Conservation (phyloP, 2,888 invertebrate genomes). For the Lordiphosa fenestrarum region DNA sequence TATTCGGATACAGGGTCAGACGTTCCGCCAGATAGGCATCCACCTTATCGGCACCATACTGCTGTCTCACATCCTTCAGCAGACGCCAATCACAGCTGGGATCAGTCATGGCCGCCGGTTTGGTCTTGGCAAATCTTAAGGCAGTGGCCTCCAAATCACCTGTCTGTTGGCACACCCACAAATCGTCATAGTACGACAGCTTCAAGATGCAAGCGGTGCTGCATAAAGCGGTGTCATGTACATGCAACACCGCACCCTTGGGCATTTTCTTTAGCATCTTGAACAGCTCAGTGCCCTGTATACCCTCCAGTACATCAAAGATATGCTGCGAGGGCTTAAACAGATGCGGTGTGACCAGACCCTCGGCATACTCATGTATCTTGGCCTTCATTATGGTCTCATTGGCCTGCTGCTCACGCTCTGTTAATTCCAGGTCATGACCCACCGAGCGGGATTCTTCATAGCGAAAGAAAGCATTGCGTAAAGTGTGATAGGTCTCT, state of each 20-base stretch:
- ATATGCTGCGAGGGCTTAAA: conserved; percentile 86
- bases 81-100: conserved; percentile 64
- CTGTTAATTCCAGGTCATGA: conserved; percentile 81
- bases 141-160: conserved; percentile 37
- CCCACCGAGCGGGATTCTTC: conserved; percentile 82
- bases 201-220: conserved; percentile 84
- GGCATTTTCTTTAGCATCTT: conserved; percentile 82
- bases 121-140: conserved; percentile 55
- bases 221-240: conserved; percentile 85
- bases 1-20: conserved; percentile 82
- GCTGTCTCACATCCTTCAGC: conserved; percentile 56
- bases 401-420: conserved; percentile 82
- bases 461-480: conserved; percentile 81
- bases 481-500: conserved; percentile 73
- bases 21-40: conserved; percentile 82
- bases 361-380: conserved; percentile 82
- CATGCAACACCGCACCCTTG: conserved; percentile 87
- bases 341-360: conserved; percentile 81
- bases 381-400: conserved; percentile 83
- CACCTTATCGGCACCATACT: conserved; percentile 76
- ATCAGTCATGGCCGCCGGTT: conserved; percentile 32
- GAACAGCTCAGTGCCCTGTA: conserved; percentile 85
- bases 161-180: conserved; percentile 80
- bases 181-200: conserved; percentile 83
- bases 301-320: conserved; percentile 83